Percentiles rank a stretch among this genome's conserved stretches.
Conservation (phyloP, 2,113 vertebrate species). For the Xenopus laevis region DNA sequence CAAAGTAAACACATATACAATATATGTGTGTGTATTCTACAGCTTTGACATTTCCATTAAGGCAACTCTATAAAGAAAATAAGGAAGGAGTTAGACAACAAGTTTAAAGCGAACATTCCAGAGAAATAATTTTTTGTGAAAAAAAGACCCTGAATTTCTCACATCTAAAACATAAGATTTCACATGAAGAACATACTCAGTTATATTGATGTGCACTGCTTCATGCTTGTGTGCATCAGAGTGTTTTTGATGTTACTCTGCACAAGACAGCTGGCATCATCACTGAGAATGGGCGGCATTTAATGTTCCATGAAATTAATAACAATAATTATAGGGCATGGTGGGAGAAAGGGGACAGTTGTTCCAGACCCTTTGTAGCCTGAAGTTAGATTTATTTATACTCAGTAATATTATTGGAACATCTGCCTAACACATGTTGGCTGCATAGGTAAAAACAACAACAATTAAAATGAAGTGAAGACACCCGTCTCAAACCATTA, state of each 20-base stretch:
- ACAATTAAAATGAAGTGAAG: not conserved
- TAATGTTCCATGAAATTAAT: constrained; percentile 48
- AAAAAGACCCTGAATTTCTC: no score
- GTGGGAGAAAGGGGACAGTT: constrained; percentile 36
- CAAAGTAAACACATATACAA: no score
- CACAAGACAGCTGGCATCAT: constrained; percentile 38
- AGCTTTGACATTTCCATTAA: no score
- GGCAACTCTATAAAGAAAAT: no score
- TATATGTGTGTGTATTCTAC: no score
- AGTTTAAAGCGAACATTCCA: no score
- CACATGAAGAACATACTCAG: no score
- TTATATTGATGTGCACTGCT: not conserved
- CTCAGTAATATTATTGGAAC: not conserved
- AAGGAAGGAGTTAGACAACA: no score
- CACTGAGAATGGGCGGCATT: constrained; percentile 31
- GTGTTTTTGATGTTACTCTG: constrained; percentile 27
- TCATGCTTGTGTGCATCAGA: constrained; percentile 13
- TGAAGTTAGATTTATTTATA: not conserved
- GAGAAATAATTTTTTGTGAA: no score
- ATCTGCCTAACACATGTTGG: not conserved
- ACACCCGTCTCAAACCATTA: no score
- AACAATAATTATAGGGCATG: constrained; percentile 31
- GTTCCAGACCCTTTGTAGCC: constrained; percentile 18
- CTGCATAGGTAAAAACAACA: not conserved
- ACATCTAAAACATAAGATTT: no score